Percentiles rank a stretch among this genome's conserved stretches.
phyloP scores from a whole-genome alignment of 1,140 invertebrate genomes.

The Platyura marginata region DNA sequence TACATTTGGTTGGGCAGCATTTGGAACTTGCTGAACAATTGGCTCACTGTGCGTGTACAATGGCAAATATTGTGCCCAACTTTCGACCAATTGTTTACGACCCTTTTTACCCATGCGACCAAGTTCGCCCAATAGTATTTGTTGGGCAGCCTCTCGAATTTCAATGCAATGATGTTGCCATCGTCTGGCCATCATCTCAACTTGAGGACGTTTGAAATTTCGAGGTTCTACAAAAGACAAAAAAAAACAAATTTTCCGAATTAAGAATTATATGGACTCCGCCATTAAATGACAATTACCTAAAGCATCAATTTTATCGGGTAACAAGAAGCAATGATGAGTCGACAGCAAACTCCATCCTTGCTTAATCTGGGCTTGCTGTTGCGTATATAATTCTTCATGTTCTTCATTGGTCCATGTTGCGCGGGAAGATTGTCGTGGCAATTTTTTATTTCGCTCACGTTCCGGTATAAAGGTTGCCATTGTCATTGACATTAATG shows the following conservation, averaged over 20 bases:
- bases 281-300: conserved; percentile 19
- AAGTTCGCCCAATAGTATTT: conserved; percentile 83
- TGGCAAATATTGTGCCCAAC: conserved; percentile 88
- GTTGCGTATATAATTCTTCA: conserved; percentile 62
- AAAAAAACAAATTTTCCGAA: not conserved
- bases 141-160: conserved; percentile 90
- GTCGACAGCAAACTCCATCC: conserved; percentile 93
- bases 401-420: conserved; percentile 54
- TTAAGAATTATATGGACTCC: too few species aligned
- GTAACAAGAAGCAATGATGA: conserved; percentile 86
- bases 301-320: conserved; percentile 61
- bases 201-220: conserved; percentile 78
- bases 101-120: conserved; percentile 78
- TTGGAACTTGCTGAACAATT: conserved; percentile 35
- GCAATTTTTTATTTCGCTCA: conserved; percentile 55
- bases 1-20: conserved; percentile 22
- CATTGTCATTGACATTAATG: conserved; percentile 95
- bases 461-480: conserved; percentile 79
- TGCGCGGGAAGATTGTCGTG: conserved; percentile 31
- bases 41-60: conserved; percentile 59
- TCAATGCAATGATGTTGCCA: conserved; percentile 99
- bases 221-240: conserved; percentile 35
- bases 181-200: conserved; percentile 89
- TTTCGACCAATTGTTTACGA: conserved; percentile 78
- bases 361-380: conserved; percentile 83